phyloP scores from a whole-genome alignment of 2,797 vertebrate species.

The Acestrorhynchus altus region DNA sequence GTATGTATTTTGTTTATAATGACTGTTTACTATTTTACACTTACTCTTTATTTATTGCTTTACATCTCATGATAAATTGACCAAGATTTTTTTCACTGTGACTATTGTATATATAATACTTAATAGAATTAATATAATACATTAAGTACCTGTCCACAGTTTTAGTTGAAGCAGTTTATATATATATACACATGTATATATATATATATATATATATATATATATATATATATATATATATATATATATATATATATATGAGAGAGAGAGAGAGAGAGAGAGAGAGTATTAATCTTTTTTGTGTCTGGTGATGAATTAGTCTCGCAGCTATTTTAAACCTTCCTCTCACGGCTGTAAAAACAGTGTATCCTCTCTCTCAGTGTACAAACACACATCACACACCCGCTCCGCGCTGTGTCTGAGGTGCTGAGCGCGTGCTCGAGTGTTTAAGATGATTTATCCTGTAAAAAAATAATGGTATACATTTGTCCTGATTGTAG shows the following conservation, averaged over 20 bases:
- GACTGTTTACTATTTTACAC: too few relatives aligned
- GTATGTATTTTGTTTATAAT: too few relatives aligned
- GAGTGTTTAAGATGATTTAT: slow-evolving; percentile 54
- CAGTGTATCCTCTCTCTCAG: not conserved
- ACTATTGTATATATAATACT: too few relatives aligned
- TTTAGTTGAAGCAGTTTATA: too few relatives aligned
- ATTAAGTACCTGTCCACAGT: too few relatives aligned
- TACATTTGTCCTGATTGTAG: slow-evolving; percentile 86
- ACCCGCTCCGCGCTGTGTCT: slow-evolving; percentile 9
- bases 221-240: not conserved
- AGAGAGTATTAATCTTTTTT: not conserved
- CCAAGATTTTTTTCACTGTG: too few relatives aligned
- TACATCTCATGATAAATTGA: too few relatives aligned
- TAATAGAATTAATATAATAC: too few relatives aligned
- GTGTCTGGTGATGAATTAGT: not conserved
- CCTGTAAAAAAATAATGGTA: slow-evolving; percentile 76
- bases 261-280: too few relatives aligned
- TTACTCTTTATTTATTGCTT: too few relatives aligned
- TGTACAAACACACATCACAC: slow-evolving; percentile 1
- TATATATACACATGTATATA: not conserved
- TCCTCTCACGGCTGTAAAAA: not conserved
- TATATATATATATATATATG: too few relatives aligned
- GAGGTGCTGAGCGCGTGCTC: not conserved
- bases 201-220: not conserved
- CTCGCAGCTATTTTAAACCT: not conserved